phyloP scores from a whole-genome alignment of 2,888 invertebrate species.

The Ochropleura plecta region DNA sequence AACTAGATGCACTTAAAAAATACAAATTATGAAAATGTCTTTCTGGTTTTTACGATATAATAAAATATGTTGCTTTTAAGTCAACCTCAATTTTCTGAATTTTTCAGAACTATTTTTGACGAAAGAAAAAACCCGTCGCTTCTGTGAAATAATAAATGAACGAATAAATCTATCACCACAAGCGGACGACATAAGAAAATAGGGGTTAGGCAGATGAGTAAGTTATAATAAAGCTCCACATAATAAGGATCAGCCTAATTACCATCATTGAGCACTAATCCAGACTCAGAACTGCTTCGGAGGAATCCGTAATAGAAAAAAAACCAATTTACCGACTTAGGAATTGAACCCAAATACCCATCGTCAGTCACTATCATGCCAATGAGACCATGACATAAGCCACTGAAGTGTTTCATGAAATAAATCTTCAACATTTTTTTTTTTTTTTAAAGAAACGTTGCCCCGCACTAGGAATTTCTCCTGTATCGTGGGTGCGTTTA shows the following conservation, averaged over 20 bases:
- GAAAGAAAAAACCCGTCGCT: too few relatives aligned
- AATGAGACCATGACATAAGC: too few relatives aligned
- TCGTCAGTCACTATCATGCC: background rate
- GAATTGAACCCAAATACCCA: background rate
- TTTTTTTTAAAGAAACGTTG: too few relatives aligned
- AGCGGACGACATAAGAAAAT: background rate
- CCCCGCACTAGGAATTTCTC: too few relatives aligned
- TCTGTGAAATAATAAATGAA: background rate
- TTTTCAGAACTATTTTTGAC: background rate
- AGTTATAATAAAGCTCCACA: background rate
- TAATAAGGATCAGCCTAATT: background rate
- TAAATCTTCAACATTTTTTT: background rate
- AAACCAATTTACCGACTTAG: background rate
- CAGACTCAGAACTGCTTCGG: background rate
- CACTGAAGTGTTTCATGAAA: background rate
- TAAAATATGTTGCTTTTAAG: constrained; percentile 24
- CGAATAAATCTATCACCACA: constrained; percentile 2
- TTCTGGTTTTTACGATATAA: constrained; percentile 27
- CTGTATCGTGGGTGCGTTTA: too few relatives aligned
- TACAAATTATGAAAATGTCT: constrained; percentile 39
- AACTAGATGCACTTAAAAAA: constrained; percentile 36
- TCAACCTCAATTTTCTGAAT: background rate
- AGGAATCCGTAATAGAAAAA: background rate
- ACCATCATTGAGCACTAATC: background rate
- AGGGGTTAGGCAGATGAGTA: background rate